Evolutionary conservation across 1,140 invertebrate genomes (phyloP).

Genomic region (Drosophila sechellia): DNA sequence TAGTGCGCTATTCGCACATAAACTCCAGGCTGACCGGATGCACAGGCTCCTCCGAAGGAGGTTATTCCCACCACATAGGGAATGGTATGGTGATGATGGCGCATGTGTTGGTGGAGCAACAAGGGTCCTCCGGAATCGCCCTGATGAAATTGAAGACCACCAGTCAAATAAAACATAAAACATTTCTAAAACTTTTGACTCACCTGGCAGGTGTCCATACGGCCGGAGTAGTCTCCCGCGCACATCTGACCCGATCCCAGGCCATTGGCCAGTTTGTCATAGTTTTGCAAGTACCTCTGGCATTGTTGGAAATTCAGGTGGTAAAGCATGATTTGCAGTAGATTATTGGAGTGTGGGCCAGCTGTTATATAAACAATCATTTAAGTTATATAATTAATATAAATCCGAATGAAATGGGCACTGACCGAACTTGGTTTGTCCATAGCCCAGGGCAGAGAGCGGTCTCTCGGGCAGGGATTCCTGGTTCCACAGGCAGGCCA

Average conservation of each 20-base stretch:
- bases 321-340: slow-evolving; percentile 46
- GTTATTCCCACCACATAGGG: slow-evolving; percentile 91
- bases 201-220: slow-evolving; percentile 90
- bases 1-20: slow-evolving; percentile 88
- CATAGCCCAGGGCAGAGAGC: slow-evolving; percentile 59
- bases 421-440: slow-evolving; percentile 60
- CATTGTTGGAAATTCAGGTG: slow-evolving; percentile 41
- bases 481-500: slow-evolving; percentile 50
- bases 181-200: slow-evolving; percentile 19
- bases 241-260: slow-evolving; percentile 86
- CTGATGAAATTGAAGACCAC: slow-evolving; percentile 7
- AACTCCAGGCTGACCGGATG: slow-evolving; percentile 88
- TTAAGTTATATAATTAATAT: background rate
- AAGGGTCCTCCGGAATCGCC: slow-evolving; percentile 90
- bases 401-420: background rate
- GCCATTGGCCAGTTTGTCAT: slow-evolving; percentile 37
- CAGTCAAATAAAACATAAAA: no score
- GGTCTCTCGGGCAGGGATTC: slow-evolving; percentile 31
- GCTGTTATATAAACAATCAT: slow-evolving; percentile 12
- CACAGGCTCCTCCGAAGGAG: slow-evolving; percentile 92
- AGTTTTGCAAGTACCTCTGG: slow-evolving; percentile 10
- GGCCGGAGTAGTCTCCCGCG: slow-evolving; percentile 89
- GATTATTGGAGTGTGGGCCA: slow-evolving; percentile 46
- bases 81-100: slow-evolving; percentile 85
- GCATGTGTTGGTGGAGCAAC: slow-evolving; percentile 86